Base-by-base conservation (phyloP, 37 sponge, comb jelly and placozoan species). In the Axinella damicornis region DNA sequence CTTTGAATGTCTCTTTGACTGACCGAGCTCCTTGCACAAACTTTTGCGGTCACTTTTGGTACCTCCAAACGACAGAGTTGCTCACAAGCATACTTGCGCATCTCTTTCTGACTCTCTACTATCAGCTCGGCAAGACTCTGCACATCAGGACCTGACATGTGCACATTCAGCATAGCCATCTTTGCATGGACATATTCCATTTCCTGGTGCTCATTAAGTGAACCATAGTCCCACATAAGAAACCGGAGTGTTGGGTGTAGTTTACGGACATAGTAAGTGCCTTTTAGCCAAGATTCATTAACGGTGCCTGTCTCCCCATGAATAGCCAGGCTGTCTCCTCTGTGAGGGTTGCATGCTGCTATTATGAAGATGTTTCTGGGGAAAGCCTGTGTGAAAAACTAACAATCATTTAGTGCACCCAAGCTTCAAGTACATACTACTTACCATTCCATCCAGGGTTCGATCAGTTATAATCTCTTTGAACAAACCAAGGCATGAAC, bases 301-400 rank as follows among this genome's bases (percentile, higher is more conserved):
- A 5, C 33, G 2, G 34, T 11, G 33, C 33, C 9, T 46, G 46
- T 46, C 46, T 46, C 46, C 9, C 46, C 46, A 58, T 76, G 36
- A 25, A 64, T 68, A 17, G 77, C 85, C 19, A 83, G 59, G 55
- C 88, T 87, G 80, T 87, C 73, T 12, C 92, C 76, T 59, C 92
- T 79, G 77, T 94, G 94, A 39, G 94, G 94, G 65, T 94, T 94
- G 38, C 91, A 90, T 17, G 94, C 94, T 32, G 86, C 94, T 57
- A 90, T 76, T 5, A 94, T 61, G 60, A 94, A 94, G 12, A 94
- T 22, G 78, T 90, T 90, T 2, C 18, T 31, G 28, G 94, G 94
- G 25, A 94, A 41, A 21, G 69, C 65, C 84, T 90, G 60, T 34
- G 22, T 1, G 17, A 4, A 4, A 38, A 14, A 39, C 4, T 4